These are phyloP conservation scores for Lepus townsendii DNA, from an alignment of 2,797 vertebrate genomes.

Conservation along the genomic window DNA sequence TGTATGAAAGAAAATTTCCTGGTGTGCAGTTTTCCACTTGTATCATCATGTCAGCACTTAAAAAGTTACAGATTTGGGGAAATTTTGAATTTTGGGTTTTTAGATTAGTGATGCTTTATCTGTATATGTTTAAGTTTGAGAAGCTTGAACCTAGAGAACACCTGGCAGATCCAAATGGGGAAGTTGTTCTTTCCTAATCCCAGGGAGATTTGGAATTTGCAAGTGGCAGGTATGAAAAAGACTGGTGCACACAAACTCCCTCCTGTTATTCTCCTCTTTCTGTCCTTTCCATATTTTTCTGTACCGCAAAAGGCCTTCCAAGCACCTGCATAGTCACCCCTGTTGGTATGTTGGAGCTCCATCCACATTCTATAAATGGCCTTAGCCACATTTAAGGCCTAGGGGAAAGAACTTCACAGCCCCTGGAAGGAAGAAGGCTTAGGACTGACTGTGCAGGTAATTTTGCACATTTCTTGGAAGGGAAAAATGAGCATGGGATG, in stretches of 20 bases:
- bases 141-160: background rate
- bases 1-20: background rate
- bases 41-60: no score
- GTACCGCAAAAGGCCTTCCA: background rate
- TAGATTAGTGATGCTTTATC: no score
- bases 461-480: background rate
- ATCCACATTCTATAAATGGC: background rate
- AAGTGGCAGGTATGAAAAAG: background rate
- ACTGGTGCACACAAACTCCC: no score
- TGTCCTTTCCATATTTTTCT: background rate
- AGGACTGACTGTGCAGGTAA: background rate
- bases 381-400: background rate
- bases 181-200: background rate
- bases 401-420: background rate
- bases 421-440: background rate
- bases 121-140: background rate
- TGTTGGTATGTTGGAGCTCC: background rate
- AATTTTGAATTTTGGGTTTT: background rate
- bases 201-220: background rate
- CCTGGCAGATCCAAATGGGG: background rate
- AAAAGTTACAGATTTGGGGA: background rate
- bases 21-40: background rate
- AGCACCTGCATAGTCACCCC: background rate
- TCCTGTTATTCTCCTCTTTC: background rate
- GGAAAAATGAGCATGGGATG: background rate